Base-by-base conservation (phyloP, 23 tunicate genomes). In the Diplosoma virens region DNA sequence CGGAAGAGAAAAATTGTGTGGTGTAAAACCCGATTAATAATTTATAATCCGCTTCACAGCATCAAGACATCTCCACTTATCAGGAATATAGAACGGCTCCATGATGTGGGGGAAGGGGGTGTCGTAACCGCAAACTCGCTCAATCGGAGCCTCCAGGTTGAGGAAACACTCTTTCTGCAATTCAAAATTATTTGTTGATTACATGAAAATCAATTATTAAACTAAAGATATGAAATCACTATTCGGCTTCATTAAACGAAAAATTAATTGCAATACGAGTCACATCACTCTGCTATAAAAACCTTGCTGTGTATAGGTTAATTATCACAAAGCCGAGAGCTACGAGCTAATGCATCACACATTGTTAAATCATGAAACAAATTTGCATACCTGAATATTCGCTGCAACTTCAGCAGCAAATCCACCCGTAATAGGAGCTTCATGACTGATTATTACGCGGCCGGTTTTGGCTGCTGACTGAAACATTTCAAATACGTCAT, bases 61-160 rank as follows among this genome's bases (percentile, higher is more conserved):
- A 14, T 84, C 81, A 26, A 94, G 37, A 54, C 94, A 87, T 66
- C 88, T 87, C 95, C 90, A 94, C 65, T 94, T 94, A 59, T 84
- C 95, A 0, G 99, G 99, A 59, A 94, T 87, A 75, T 73, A 94
- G 68, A 87, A 87, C 11, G 99, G 99, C 74, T 94, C 99, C 20
- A 87, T 52, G 17, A 94, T 82, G 75, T 94, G 99, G 18, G 99
- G 99, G 36, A 84, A 85, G 7, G 99, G 99, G 32, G 99, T 94
- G 69, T 94, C 99, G 46, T 65, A 81, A 0, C 99, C 99, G 58
- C 99, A 94, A 32, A 94, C 79, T 45, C 99, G 52, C 58, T 87
- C 90, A 20, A 88, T 68, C n/a, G 99, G 99, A 27, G 97, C 82
- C 67, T 94, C 99, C 46, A 94, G 84, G 82, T 94, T 81, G 25